phyloP scores from a whole-genome alignment of 2,888 invertebrate genomes.

The Sturmia bella region DNA sequence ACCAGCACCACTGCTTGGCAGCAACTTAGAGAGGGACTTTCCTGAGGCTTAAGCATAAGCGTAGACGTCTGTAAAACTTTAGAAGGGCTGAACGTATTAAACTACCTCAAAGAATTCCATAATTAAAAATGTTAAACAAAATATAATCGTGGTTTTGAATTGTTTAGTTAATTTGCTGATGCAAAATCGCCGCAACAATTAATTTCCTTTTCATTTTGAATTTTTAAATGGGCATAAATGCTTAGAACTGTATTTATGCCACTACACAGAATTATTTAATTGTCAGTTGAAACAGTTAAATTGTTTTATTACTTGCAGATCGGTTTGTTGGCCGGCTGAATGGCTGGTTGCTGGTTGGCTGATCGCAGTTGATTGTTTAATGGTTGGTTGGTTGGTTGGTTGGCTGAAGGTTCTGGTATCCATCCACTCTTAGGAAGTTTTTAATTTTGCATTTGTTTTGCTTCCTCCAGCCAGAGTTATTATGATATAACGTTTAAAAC shows the following conservation, averaged over 20 bases:
- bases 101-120: constrained; percentile 57
- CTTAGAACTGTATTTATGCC: constrained; percentile 67
- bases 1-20: neutral
- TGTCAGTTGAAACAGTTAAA: constrained; percentile 62
- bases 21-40: constrained; percentile 15
- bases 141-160: constrained; percentile 40
- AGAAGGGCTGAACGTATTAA: constrained; percentile 26
- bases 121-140: constrained; percentile 64
- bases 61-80: constrained; percentile 2
- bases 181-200: constrained; percentile 66
- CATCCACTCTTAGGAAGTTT: constrained; percentile 37
- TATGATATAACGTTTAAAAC: constrained; percentile 62
- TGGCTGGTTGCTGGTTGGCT: constrained; percentile 6
- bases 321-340: constrained; percentile 1
- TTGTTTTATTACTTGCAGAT: constrained; percentile 32
- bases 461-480: constrained; percentile 64
- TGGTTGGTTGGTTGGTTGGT: constrained; percentile 7
- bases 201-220: constrained; percentile 58
- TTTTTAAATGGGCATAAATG: constrained; percentile 54
- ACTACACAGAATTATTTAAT: constrained; percentile 65
- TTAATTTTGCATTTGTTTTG: constrained; percentile 62
- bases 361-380: constrained; percentile 14
- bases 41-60: constrained; percentile 21
- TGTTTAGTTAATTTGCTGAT: constrained; percentile 43
- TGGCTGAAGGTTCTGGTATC: constrained; percentile 23